Evolutionary conservation across 2,888 invertebrate species (phyloP).

Genomic region (Xestia rhomboidea): DNA sequence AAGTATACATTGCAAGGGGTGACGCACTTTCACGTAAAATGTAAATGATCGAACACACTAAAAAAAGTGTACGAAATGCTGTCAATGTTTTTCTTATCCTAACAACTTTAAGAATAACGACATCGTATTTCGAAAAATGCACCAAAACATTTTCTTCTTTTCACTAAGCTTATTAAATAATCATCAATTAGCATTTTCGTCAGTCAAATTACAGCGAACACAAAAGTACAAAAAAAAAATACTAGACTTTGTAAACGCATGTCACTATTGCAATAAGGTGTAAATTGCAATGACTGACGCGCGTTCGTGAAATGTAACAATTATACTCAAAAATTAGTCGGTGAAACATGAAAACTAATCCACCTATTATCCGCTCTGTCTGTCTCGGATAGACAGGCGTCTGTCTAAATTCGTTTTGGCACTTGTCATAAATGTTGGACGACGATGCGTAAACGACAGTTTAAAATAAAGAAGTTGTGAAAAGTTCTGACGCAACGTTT

Average conservation of each 20-base stretch:
- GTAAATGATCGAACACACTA: not conserved
- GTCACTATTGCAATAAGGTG: not conserved
- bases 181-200: conserved; percentile 15
- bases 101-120: not conserved
- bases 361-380: conserved; percentile 40
- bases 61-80: not conserved
- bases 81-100: not conserved
- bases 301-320: conserved; percentile 4
- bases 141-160: not conserved
- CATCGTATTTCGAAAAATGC: not conserved
- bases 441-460: conserved; percentile 36
- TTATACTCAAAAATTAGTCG: conserved; percentile 1
- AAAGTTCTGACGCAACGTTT: not conserved
- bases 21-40: not conserved
- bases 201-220: not conserved
- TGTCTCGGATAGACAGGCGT: conserved; percentile 22
- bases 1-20: not conserved
- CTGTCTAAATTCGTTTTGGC: conserved; percentile 60
- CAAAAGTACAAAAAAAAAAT: not conserved
- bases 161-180: not conserved
- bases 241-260: not conserved
- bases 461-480: conserved; percentile 44
- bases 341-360: conserved; percentile 31
- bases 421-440: conserved; percentile 39
- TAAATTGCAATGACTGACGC: not conserved